Evolutionary conservation across 2,113 vertebrate genomes (phyloP), one percentile per base, ranked within the genome.

Genomic region (Guaruba guarouba): DNA sequence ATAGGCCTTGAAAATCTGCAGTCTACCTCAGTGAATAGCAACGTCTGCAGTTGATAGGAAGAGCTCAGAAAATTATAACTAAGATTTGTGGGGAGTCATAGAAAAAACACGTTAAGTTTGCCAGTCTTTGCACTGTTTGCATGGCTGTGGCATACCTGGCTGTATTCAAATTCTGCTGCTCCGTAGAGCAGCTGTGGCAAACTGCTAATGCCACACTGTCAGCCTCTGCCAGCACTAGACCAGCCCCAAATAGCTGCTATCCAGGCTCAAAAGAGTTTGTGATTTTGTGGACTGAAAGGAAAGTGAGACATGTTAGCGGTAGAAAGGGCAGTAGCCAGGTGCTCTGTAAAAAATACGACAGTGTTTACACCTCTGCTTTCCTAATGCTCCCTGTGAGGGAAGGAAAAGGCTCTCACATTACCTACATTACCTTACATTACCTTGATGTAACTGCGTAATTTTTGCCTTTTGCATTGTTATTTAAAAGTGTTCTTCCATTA

Each of bases 191-290:
- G 33, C 20, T 2, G 0, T 31, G 31, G 52, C 27, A 82, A 61
- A 73, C 23, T 1, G 0, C n/a, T 25, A 15, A 44, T 0, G 0
- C 46, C 62, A 24, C 46, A 23, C 25, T 1, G 0, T 44, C 22
- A 31, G 35, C 25, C 13, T 39, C 33, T 68, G 35, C 11, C 19
- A 48, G 37, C 37, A 43, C 37, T 37, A 41, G 18, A 27, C 4
- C 3, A 3, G 41, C 28, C 25, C 68, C 43, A 62, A 81, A 16
- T 20, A 62, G 27, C 43, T 62, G 29, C 19, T 76, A 17, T 15
- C 12, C 0, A 2, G 8, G 39, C 39, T 35, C 33, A 51, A 2
- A 89, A 39, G 16, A 4, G 14, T 35, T 82, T 68, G 23, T 33
- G 68, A 3, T 61, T 82, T 63, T 35, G 11, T 52, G 29, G 63